Conservation (phyloP, 30 jellyfish, hydroid and myxozoan species). For the Nemopilema nomurai region DNA sequence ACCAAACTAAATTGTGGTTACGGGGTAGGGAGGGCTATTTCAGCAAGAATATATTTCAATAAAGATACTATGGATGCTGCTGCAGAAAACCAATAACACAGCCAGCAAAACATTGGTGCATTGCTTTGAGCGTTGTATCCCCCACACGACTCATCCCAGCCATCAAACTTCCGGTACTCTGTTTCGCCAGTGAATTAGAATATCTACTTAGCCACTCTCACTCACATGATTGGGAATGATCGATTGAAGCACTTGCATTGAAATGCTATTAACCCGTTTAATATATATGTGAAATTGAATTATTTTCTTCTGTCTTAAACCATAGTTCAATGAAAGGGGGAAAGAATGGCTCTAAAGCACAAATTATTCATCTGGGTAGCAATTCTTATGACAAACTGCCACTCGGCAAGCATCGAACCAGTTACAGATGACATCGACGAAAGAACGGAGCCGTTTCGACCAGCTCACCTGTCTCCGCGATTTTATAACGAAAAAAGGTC, state of each 20-base stretch:
- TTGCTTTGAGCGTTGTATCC: too few relatives aligned
- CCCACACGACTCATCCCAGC: too few relatives aligned
- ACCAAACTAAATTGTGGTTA: too few relatives aligned
- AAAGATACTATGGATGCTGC: too few relatives aligned
- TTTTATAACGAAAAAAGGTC: slow-evolving; percentile 55
- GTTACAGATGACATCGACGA: slow-evolving; percentile 58
- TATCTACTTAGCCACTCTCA: too few relatives aligned
- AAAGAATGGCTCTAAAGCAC: background rate
- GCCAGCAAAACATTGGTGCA: too few relatives aligned
- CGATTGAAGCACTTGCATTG: background rate
- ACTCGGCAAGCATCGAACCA: slow-evolving; percentile 22
- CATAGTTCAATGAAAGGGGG: background rate
- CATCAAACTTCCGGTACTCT: too few relatives aligned
- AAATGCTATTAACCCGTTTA: background rate
- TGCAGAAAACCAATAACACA: too few relatives aligned
- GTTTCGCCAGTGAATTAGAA: too few relatives aligned
- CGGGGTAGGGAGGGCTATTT: too few relatives aligned
- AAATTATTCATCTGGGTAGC: background rate
- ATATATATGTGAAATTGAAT: background rate
- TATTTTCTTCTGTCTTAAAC: background rate
- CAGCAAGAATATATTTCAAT: too few relatives aligned
- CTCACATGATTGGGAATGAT: too few relatives aligned
- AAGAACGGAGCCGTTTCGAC: slow-evolving; percentile 5
- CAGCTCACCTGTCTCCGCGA: slow-evolving; percentile 12
- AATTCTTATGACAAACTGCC: background rate